Conservation (phyloP, 53 echinoderm and acorn worm species). For the Mesocentrotus franciscanus region DNA sequence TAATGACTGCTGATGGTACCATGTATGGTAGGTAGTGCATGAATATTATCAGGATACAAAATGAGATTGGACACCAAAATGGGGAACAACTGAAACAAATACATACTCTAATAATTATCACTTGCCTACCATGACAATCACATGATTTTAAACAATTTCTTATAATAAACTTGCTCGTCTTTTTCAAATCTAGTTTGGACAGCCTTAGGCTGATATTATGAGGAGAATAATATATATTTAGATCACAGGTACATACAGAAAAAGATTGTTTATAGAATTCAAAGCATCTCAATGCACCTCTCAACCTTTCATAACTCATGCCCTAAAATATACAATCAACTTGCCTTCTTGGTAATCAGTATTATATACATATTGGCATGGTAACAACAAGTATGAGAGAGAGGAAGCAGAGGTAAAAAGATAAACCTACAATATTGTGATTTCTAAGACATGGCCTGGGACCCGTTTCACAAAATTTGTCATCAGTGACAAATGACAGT, state of each 20-base stretch:
- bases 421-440: neutral
- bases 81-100: too few relatives aligned
- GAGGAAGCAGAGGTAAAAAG: neutral
- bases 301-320: neutral
- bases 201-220: neutral
- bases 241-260: neutral
- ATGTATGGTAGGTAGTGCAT: too few relatives aligned
- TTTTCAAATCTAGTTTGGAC: neutral
- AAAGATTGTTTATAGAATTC: neutral
- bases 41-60: too few relatives aligned
- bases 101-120: neutral
- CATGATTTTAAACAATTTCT: neutral
- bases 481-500: too few relatives aligned
- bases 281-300: neutral
- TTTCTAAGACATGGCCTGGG: neutral
- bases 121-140: neutral
- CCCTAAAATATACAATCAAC: constrained; percentile 52
- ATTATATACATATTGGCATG: constrained; percentile 46
- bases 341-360: neutral
- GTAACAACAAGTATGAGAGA: constrained; percentile 7
- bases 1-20: too few relatives aligned
- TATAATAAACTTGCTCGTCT: neutral
- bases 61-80: too few relatives aligned
- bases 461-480: too few relatives aligned
- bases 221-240: neutral